Base-by-base conservation (phyloP, 2,113 vertebrate genomes). In the Dunckerocampus dactyliophorus region DNA sequence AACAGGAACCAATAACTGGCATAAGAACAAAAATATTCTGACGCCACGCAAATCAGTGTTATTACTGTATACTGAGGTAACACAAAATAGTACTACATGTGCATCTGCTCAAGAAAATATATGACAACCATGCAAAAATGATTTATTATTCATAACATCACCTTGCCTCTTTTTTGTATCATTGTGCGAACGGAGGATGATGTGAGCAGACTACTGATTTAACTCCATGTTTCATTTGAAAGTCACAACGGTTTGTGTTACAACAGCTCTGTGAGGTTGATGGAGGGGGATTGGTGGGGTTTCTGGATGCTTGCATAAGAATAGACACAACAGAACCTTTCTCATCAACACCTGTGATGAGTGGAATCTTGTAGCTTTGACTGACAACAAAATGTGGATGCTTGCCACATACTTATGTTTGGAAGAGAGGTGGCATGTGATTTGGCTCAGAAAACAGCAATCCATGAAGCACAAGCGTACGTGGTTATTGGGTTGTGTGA, bases 201-300 rank as follows among this genome's bases (percentile, higher is more conserved):
- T 83, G 84, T 79, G 84, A 76, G 72, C 73, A 13, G 85, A 85
- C 79, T 86, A 50, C 82, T 74, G 75, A 87, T 81, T 63, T 71
- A 59, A 71, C 63, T 65, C 58, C 74, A 53, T 82, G 87, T 76
- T 85, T 79, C 85, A 83, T 85, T 80, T 86, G 81, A 89, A 83
- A 89, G 83, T 86, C 73, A 73, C 69, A 80, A 71, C 64, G 50
- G 82, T 86, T 81, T 80, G 74, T 81, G 83, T 86, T 87, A 82
- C 81, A 85, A 87, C 65, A 48, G 63, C 73, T 70, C 73, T 79
- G 85, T 85, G 86, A 86, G 73, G 65, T 65, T 68, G 80, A 81
- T 56, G 81, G 74, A 71, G 74, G 60, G 34, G 77, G 76, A 81
- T 85, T 86, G 88, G 88, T 85, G 79, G 81, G 65, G 69, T 74